Conservation (phyloP, 2,888 invertebrate species). For the Drosophila prolongata region DNA sequence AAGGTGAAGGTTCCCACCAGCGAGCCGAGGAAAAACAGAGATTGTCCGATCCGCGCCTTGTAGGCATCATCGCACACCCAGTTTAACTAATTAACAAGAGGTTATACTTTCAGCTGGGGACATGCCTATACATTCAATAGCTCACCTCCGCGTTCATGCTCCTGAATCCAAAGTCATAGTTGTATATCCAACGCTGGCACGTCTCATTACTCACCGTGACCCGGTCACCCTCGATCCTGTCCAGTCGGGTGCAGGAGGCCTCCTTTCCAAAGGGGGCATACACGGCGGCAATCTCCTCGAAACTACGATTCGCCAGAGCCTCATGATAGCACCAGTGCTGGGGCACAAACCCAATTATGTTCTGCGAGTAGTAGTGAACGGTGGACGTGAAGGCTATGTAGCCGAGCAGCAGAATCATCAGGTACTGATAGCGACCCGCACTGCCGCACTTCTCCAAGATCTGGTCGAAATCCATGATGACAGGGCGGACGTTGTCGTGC, state of each 20-base stretch:
- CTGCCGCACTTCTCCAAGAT: constrained; percentile 86
- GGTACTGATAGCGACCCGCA: constrained; percentile 85
- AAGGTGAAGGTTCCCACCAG: constrained; percentile 86
- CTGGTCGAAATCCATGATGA: constrained; percentile 84
- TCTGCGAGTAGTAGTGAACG: constrained; percentile 86
- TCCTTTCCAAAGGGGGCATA: constrained; percentile 72
- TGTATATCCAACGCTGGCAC: constrained; percentile 86
- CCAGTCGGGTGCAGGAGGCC: constrained; percentile 76
- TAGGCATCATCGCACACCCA: constrained; percentile 87
- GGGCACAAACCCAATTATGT: constrained; percentile 86
- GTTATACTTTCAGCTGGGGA: not conserved
- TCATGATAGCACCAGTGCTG: constrained; percentile 83
- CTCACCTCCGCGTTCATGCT: constrained; percentile 87
- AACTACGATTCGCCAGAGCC: constrained; percentile 66
- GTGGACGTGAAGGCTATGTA: constrained; percentile 85
- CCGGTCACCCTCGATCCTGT: constrained; percentile 57
- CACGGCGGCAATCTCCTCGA: constrained; percentile 72
- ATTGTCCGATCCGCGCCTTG: constrained; percentile 86
- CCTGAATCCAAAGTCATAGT: constrained; percentile 85
- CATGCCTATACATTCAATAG: fast-evolving
- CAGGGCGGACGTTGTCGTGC: constrained; percentile 15
- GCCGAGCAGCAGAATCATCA: constrained; percentile 85
- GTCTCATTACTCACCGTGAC: constrained; percentile 65
- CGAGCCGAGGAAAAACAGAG: constrained; percentile 87
- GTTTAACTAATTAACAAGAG: constrained; percentile 78